Evolutionary conservation across 1,140 invertebrate species (phyloP).

Genomic region (Cotesia glomerata): DNA sequence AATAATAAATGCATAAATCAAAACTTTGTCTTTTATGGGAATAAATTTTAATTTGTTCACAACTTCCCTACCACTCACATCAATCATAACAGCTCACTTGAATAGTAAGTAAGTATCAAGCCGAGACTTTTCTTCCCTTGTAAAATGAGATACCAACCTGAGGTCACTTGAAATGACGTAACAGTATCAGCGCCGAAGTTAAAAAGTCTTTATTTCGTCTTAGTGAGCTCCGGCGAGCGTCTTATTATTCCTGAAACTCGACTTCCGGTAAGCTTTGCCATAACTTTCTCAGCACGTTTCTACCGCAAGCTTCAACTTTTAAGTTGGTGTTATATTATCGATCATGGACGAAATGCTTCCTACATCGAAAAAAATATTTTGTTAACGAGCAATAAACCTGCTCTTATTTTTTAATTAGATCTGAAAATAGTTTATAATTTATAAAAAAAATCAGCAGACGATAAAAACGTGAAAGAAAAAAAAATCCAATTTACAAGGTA

Average conservation of each 20-base stretch:
- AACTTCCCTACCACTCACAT: no score
- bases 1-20: no score
- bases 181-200: not conserved
- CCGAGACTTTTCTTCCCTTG: no score
- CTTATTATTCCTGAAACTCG: conserved; percentile 47
- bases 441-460: no score
- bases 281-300: conserved; percentile 44
- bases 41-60: no score
- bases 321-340: conserved; percentile 35
- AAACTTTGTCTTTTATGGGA: no score
- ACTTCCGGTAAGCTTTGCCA: conserved; percentile 45
- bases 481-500: no score
- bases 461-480: no score
- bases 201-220: not conserved
- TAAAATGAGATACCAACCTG: not conserved
- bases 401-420: no score
- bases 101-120: not conserved
- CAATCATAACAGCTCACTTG: not conserved
- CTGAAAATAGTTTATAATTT: no score
- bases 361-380: not conserved
- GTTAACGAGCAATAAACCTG: no score
- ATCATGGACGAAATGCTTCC: conserved; percentile 19
- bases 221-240: conserved; percentile 5
- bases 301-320: conserved; percentile 39
- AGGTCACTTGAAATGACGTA: conserved; percentile 5